These are phyloP conservation scores for Sinosuthora webbiana DNA, from an alignment of 2,113 vertebrate species.

Conservation along the genomic window DNA sequence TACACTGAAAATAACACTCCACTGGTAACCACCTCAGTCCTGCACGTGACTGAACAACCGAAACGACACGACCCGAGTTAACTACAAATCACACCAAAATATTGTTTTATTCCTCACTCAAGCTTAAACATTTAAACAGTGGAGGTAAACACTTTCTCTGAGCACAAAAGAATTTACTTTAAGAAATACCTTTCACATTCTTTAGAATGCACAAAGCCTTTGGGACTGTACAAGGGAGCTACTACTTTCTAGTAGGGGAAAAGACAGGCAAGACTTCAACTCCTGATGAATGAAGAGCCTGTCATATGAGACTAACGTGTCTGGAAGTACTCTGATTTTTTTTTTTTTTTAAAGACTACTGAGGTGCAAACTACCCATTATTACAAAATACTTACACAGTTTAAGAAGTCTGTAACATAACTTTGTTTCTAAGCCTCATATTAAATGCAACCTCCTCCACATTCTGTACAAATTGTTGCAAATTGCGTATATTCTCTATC, in stretches of 20 bases:
- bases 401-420: neutral
- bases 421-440: neutral
- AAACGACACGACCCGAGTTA: neutral
- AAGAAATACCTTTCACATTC: constrained; percentile 10
- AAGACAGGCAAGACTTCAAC: neutral
- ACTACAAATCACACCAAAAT: neutral
- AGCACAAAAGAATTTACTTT: neutral
- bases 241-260: neutral
- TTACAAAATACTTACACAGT: neutral
- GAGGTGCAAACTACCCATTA: neutral
- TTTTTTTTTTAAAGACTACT: neutral
- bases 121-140: neutral
- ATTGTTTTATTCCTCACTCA: neutral
- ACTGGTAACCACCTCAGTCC: neutral
- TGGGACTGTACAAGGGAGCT: neutral
- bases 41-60: neutral
- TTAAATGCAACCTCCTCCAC: neutral
- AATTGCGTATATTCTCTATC: neutral
- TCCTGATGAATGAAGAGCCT: neutral
- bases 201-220: neutral
- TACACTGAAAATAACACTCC: neutral
- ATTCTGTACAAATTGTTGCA: neutral
- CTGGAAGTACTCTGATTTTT: neutral
- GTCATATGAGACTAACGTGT: neutral
- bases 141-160: neutral